phyloP scores from a whole-genome alignment of 37 sponge, comb jelly and placozoan genomes.

The Cliona cf. orientalis region DNA sequence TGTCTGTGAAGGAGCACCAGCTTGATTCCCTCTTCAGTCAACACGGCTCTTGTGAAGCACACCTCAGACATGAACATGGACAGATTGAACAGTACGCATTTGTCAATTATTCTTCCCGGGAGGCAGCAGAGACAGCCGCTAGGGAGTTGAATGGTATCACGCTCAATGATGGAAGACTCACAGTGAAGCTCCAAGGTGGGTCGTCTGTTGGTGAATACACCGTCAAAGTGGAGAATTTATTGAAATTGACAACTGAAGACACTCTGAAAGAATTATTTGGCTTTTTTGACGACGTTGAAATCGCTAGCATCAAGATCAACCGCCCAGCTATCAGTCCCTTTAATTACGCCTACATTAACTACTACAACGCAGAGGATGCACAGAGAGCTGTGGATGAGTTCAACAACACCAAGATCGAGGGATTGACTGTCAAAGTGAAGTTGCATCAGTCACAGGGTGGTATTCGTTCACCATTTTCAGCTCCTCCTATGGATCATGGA shows the following conservation, averaged over 20 bases:
- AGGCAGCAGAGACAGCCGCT: background rate
- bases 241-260: conserved; percentile 8
- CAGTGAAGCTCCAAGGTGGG: background rate
- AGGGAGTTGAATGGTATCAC: background rate
- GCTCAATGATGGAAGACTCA: background rate
- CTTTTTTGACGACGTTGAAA: background rate
- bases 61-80: background rate
- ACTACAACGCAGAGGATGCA: background rate
- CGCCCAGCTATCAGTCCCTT: background rate
- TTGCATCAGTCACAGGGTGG: too few species aligned
- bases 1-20: background rate
- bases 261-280: background rate
- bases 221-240: conserved; percentile 21
- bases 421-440: background rate
- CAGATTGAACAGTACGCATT: background rate
- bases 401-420: background rate
- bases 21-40: background rate
- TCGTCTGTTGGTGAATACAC: background rate
- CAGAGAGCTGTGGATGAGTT: background rate
- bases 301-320: background rate
- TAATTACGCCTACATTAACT: conserved; percentile 18
- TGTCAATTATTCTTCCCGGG: background rate
- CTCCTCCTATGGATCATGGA: too few species aligned
- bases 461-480: too few species aligned
- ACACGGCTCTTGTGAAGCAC: background rate